phyloP scores from a whole-genome alignment of 2,797 vertebrate genomes.

The Danionella dracula region DNA sequence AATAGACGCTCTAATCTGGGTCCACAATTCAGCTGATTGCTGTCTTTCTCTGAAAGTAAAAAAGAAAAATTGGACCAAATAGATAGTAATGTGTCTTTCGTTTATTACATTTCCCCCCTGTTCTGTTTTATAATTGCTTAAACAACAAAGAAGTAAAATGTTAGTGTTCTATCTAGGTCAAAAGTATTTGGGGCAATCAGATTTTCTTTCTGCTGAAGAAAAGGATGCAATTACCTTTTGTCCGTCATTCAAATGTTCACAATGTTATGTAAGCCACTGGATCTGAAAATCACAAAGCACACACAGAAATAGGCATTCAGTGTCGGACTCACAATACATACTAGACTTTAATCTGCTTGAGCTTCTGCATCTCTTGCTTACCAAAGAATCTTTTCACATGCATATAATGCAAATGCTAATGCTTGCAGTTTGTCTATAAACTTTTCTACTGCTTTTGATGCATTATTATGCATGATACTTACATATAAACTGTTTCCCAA shows the following conservation, averaged over 20 bases:
- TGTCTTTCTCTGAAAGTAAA: neutral
- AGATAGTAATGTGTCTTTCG: neutral
- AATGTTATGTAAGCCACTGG: slow-evolving; percentile 2
- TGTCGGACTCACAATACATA: neutral
- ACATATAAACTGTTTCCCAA: neutral
- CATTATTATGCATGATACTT: slow-evolving; percentile 11
- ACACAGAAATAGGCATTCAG: neutral
- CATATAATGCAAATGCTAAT: slow-evolving; percentile 17
- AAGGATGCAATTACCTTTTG: neutral
- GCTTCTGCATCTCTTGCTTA: slow-evolving; percentile 16
- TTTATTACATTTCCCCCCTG: neutral
- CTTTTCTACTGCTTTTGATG: slow-evolving; percentile 13
- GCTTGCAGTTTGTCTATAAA: neutral
- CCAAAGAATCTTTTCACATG: neutral
- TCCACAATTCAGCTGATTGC: slow-evolving; percentile 5
- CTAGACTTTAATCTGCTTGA: neutral
- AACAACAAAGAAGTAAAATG: neutral
- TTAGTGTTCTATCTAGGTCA: neutral
- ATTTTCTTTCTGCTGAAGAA: neutral
- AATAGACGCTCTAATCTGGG: neutral
- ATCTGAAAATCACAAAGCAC: slow-evolving; percentile 27
- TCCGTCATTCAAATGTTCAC: neutral
- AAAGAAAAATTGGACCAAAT: neutral
- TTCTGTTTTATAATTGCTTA: neutral
- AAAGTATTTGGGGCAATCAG: neutral